Conservation (phyloP, 1,140 invertebrate species). For the Bombus fervidus region DNA sequence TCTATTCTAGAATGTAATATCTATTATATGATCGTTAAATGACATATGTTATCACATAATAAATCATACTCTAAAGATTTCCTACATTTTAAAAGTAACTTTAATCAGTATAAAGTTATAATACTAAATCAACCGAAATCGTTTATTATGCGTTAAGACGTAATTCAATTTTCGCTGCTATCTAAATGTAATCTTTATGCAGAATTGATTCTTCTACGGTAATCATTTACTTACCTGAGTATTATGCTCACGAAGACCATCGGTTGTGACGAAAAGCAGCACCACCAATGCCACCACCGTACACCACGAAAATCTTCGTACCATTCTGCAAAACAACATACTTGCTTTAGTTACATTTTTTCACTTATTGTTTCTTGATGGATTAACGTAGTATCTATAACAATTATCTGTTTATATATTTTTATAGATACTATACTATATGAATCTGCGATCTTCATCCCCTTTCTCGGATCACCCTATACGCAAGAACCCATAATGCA, state of each 20-base stretch:
- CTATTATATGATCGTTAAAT: neutral
- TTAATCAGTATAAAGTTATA: neutral
- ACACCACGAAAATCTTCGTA: conserved; percentile 72
- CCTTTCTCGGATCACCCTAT: neutral
- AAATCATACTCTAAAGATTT: neutral
- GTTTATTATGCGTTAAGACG: neutral
- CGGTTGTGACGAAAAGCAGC: conserved; percentile 70
- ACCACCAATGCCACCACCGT: conserved; percentile 69
- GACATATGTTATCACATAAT: neutral
- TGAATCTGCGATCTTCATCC: neutral
- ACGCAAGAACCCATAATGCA: conserved; percentile 10
- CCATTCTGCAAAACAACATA: conserved; percentile 75
- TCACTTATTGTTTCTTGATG: neutral
- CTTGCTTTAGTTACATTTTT: neutral
- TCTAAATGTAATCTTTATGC: neutral
- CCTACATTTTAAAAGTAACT: neutral
- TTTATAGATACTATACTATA: neutral
- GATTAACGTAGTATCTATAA: neutral
- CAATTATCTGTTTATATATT: neutral
- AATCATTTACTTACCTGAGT: conserved; percentile 69
- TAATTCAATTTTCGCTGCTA: neutral
- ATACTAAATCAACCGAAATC: neutral
- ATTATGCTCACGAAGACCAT: conserved; percentile 74
- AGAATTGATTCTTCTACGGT: neutral
- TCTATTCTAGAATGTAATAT: neutral